Evolutionary conservation across 2,113 vertebrate genomes (phyloP).

Genomic region (Hippocampus mohnikei): DNA sequence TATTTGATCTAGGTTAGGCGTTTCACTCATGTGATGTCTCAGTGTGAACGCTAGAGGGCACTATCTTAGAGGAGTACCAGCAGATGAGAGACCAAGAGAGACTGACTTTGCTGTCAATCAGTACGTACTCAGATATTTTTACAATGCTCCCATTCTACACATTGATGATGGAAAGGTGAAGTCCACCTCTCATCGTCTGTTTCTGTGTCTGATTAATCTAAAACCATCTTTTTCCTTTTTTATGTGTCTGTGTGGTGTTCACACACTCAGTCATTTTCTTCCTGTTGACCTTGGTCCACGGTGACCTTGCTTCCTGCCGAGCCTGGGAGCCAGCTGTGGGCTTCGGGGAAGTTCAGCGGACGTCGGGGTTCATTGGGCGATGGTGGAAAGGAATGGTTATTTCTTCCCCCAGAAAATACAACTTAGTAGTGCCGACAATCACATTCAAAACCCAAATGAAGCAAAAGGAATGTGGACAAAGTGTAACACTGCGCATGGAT

Average conservation of each 20-base stretch:
- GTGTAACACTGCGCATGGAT: no score
- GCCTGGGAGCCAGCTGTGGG: constrained; percentile 36
- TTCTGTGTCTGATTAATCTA: not conserved
- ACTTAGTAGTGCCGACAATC: not conserved
- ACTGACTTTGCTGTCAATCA: no score
- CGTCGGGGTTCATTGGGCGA: not conserved
- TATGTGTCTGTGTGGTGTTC: not conserved
- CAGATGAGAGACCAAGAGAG: no score
- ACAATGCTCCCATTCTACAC: not conserved
- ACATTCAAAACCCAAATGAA: no score
- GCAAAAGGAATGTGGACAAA: no score
- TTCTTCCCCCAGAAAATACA: not conserved
- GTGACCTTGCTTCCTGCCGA: constrained; percentile 53
- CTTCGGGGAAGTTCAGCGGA: not conserved
- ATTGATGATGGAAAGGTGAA: no score
- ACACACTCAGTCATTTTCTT: constrained; percentile 11
- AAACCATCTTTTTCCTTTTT: not conserved
- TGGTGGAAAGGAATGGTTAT: not conserved
- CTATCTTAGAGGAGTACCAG: not conserved
- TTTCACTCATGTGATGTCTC: not conserved
- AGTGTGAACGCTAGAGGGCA: not conserved
- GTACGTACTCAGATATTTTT: no score
- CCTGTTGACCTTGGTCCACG: constrained; percentile 34
- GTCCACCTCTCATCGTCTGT: not conserved
- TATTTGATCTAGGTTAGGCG: no score